These are phyloP conservation scores for Ahaetulla prasina DNA, from an alignment of 2,113 vertebrate genomes.

Conservation along the genomic window DNA sequence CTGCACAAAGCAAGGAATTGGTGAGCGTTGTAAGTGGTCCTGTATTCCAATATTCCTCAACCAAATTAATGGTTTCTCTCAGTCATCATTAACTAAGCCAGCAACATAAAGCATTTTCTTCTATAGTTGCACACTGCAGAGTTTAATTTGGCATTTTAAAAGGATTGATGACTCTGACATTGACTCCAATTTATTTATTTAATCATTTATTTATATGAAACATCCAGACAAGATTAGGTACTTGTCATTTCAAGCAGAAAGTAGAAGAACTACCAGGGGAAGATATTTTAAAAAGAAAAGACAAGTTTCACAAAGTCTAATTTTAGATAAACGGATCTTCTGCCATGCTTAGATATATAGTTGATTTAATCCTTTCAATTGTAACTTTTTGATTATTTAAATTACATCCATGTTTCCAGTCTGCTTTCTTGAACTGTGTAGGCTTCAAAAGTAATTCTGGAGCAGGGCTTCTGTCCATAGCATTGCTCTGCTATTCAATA, in stretches of 20 bases:
- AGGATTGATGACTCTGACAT: conserved; percentile 19
- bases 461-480: not conserved
- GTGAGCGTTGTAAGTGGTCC: conserved; percentile 52
- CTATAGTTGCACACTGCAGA: conserved; percentile 30
- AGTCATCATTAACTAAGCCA: conserved; percentile 51
- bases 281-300: conserved; percentile 20
- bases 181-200: conserved; percentile 14
- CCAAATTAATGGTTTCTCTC: conserved; percentile 56
- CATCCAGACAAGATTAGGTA: not conserved
- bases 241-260: conserved; percentile 34
- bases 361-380: not conserved
- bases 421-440: not conserved
- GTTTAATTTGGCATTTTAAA: conserved; percentile 14
- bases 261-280: conserved; percentile 3
- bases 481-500: not conserved
- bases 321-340: too few relatives aligned
- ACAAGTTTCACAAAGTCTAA: not conserved
- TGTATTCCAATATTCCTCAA: conserved; percentile 48
- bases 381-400: not conserved
- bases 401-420: not conserved
- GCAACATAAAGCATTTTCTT: conserved; percentile 39
- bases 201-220: conserved; percentile 9
- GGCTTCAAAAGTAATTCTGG: not conserved
- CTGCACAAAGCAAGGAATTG: conserved; percentile 54
- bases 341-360: not conserved